Percentiles rank a stretch among this genome's conserved stretches.
Conservation (phyloP, 1,140 invertebrate genomes). For the Drosophila leontia region DNA sequence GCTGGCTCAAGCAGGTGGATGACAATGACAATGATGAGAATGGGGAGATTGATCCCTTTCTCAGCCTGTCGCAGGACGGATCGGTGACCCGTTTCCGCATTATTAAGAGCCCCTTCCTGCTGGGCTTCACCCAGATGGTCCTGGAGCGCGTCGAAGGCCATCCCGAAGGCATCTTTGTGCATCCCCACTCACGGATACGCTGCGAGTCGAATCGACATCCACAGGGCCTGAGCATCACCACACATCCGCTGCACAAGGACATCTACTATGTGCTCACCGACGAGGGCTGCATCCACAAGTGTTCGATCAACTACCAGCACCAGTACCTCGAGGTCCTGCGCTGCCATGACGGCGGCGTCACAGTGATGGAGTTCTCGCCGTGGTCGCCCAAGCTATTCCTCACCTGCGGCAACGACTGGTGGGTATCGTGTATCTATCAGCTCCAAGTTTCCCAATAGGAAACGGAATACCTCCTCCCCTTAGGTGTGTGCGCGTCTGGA, state of each 20-base stretch:
- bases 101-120: conserved; percentile 76
- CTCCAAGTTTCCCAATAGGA: not conserved
- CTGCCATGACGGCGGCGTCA: conserved; percentile 92
- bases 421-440: conserved; percentile 38
- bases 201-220: conserved; percentile 84
- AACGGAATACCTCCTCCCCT: not conserved
- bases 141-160: conserved; percentile 88
- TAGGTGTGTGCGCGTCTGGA: conserved; percentile 90
- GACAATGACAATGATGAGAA: conserved; percentile 65
- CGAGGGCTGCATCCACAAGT: conserved; percentile 92
- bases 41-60: conserved; percentile 85
- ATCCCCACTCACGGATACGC: conserved; percentile 6
- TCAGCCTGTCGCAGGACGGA: conserved; percentile 87
- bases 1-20: conserved; percentile 85
- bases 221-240: conserved; percentile 87
- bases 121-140: conserved; percentile 87
- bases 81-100: conserved; percentile 86
- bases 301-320: conserved; percentile 88
- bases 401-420: conserved; percentile 94
- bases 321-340: conserved; percentile 90
- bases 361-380: conserved; percentile 91
- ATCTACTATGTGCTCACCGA: conserved; percentile 93
- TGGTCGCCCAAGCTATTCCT: conserved; percentile 91
- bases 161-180: conserved; percentile 86
- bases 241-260: conserved; percentile 88